Evolutionary conservation across 2,113 vertebrate genomes (phyloP), one percentile per base, ranked within the genome.

Genomic region (Lophotis ruficrista): DNA sequence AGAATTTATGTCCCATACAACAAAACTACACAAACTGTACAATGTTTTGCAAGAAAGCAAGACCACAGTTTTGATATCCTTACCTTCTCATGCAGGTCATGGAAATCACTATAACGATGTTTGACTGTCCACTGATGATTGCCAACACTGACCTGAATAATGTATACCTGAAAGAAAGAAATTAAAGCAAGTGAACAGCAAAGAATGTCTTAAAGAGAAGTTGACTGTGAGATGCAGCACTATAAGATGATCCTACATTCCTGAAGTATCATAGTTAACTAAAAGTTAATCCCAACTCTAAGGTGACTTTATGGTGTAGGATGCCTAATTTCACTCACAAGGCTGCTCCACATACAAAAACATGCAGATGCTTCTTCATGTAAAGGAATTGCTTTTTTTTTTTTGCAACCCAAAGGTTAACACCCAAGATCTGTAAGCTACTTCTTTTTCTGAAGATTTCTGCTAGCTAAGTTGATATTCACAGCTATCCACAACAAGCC

Each of bases 41-140:
- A 56, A 60, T 13, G 21, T 4, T 56, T 45, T 22, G 6, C 27
- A 93, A 50, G 17, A 86, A 71, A 84, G 25, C 12, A 77, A 88
- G 38, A 22, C 4, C 35, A 71, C 25, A 18, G 71, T 58, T 57
- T 71, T 23, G 82, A 45, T 33, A 85, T 10, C 65, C 86, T 97
- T 94, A 99, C 99, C 98, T 99, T 99, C 96, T 99, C 99, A 35
- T 99, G 99, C 30, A 99, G 97, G 57, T 99, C 99, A 37, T 99
- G 98, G 94, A 99, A 99, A 96, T 99, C 99, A 50, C 99, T 99
- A 90, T 99, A 99, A 57, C 99, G 99, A 94, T 99, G 99, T 96
- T 99, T 99, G 79, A 99, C 97, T 15, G 98, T 99, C 99, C 99
- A 99, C 21, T 98, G 98, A 94, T 99, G 99, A 61, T 83, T 98